Percentiles rank a stretch among this genome's conserved stretches.
Evolutionary conservation across 2,113 vertebrate genomes (phyloP).

Genomic region (Phalacrocorax carbo): DNA sequence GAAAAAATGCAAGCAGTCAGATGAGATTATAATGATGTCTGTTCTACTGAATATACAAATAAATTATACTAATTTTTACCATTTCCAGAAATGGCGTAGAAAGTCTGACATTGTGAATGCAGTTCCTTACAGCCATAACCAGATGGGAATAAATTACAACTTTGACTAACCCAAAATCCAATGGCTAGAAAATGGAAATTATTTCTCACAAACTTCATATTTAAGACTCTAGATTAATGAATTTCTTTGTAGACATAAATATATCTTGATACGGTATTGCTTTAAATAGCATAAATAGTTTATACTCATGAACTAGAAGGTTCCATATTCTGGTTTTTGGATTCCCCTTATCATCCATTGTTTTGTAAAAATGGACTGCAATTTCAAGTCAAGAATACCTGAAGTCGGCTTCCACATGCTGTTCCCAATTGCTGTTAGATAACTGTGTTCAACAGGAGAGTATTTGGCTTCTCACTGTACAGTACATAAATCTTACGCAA

Average conservation of each 20-base stretch:
- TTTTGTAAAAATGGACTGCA: neutral
- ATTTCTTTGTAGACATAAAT: neutral
- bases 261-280: neutral
- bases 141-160: neutral
- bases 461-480: slow-evolving; percentile 66
- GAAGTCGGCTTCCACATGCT: neutral
- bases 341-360: neutral
- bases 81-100: neutral
- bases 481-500: slow-evolving; percentile 68
- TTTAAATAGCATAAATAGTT: neutral
- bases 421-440: slow-evolving; percentile 39
- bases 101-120: neutral
- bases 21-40: neutral
- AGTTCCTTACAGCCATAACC: neutral
- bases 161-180: neutral
- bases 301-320: neutral
- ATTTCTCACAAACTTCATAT: neutral
- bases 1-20: neutral
- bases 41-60: neutral
- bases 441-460: slow-evolving; percentile 34
- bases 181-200: neutral
- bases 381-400: slow-evolving; percentile 29
- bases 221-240: neutral
- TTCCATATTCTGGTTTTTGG: neutral
- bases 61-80: neutral